These are phyloP conservation scores for Lasioglossum lativentre DNA, from an alignment of 2,888 invertebrate species.

Conservation along the genomic window DNA sequence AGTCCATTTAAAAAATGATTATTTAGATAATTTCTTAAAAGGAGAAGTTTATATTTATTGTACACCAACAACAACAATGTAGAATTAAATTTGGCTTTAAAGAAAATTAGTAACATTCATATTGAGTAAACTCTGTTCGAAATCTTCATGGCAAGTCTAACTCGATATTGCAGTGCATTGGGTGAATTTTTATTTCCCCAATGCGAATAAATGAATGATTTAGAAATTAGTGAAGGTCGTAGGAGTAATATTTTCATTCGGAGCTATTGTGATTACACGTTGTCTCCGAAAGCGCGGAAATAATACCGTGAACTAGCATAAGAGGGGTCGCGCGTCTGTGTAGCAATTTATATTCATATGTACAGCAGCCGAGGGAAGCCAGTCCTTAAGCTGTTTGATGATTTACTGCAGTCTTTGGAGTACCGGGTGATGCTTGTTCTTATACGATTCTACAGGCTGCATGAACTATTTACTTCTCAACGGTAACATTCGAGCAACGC, in stretches of 20 bases:
- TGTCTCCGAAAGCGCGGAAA: conserved; percentile 39
- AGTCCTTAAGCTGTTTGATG: conserved; percentile 43
- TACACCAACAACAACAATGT: too few relatives aligned
- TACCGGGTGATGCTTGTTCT: conserved; percentile 51
- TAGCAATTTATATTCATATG: conserved; percentile 56
- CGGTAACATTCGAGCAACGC: conserved; percentile 33
- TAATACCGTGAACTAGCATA: conserved; percentile 17
- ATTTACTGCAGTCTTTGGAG: conserved; percentile 42
- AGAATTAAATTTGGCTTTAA: too few relatives aligned
- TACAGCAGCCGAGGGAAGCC: conserved; percentile 23
- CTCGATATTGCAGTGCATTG: background rate
- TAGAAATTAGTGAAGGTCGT: too few relatives aligned
- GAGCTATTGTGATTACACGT: conserved; percentile 1
- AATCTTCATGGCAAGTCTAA: too few relatives aligned
- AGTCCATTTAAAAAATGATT: too few relatives aligned
- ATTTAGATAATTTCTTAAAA: too few relatives aligned
- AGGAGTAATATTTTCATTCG: background rate
- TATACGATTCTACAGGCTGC: conserved; percentile 46
- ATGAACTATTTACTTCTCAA: conserved; percentile 36
- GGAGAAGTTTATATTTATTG: too few relatives aligned
- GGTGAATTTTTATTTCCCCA: background rate
- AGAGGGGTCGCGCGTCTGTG: conserved; percentile 23
- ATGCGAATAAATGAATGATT: background rate
- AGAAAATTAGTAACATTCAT: too few relatives aligned
- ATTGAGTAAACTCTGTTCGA: too few relatives aligned